Conservation (phyloP, 2,888 invertebrate species). For the Archaeoteleia sp. region DNA sequence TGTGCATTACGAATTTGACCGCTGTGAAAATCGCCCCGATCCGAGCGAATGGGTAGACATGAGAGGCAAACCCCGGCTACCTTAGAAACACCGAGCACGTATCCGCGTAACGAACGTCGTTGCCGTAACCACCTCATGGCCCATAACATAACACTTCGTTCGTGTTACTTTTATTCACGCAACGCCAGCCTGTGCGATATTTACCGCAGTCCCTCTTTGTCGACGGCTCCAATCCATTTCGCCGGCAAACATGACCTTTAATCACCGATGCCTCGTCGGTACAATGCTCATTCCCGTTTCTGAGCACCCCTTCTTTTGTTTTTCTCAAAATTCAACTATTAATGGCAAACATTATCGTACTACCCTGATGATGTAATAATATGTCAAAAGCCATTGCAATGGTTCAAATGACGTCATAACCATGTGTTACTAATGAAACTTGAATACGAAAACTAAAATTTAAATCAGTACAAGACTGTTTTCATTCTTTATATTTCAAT, state of each 20-base stretch:
- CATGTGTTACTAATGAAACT: no score
- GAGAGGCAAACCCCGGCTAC: conserved; percentile 1
- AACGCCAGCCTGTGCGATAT: conserved; percentile 33
- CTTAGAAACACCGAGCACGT: conserved; percentile 51
- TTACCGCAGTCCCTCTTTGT: conserved; percentile 28
- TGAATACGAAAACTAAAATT: no score
- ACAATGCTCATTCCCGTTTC: conserved; percentile 32
- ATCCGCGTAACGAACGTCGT: conserved; percentile 51
- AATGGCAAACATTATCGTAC: conserved; percentile 9
- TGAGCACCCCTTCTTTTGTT: conserved; percentile 22
- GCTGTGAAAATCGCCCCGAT: conserved; percentile 31
- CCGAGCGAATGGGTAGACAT: conserved; percentile 8
- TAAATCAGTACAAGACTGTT: no score
- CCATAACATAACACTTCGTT: conserved; percentile 47
- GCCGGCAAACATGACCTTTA: conserved; percentile 39
- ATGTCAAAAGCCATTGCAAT: conserved; percentile 13
- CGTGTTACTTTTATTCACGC: conserved; percentile 51
- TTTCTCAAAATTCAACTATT: conserved; percentile 23
- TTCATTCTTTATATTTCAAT: no score
- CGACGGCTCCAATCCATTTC: conserved; percentile 29
- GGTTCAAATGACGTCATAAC: no score
- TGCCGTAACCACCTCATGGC: conserved; percentile 54
- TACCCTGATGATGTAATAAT: conserved; percentile 4
- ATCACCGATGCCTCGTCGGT: conserved; percentile 30
- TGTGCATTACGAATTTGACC: conserved; percentile 35